These are phyloP conservation scores for Hofmannophila pseudospretella DNA, from an alignment of 2,888 invertebrate species.

Conservation along the genomic window DNA sequence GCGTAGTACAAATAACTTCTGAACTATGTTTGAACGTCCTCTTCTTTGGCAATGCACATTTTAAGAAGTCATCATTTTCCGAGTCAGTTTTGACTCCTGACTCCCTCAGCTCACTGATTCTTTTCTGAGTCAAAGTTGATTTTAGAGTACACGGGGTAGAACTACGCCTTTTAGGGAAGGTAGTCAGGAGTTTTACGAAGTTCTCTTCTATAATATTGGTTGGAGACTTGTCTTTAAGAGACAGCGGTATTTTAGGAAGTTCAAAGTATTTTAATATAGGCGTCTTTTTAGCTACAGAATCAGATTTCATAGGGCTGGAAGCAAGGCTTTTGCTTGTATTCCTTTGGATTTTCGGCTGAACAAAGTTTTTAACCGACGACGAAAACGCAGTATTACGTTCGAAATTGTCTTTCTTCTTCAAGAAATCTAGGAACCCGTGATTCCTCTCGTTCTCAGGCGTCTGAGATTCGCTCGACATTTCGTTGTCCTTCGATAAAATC, in stretches of 20 bases:
- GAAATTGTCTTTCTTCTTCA: slow-evolving; percentile 33
- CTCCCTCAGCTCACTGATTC: slow-evolving; percentile 40
- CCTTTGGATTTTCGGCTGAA: slow-evolving; percentile 16
- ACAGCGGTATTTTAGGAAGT: slow-evolving; percentile 33
- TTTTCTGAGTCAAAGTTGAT: slow-evolving; percentile 27
- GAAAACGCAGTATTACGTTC: slow-evolving; percentile 27
- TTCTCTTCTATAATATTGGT: slow-evolving; percentile 41
- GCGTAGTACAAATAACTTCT: slow-evolving; percentile 47
- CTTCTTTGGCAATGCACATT: slow-evolving; percentile 14
- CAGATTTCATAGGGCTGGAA: slow-evolving; percentile 47
- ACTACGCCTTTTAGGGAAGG: slow-evolving; percentile 49
- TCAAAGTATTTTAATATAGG: slow-evolving; percentile 50
- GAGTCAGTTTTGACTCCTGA: slow-evolving; percentile 56
- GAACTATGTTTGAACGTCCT: slow-evolving; percentile 16
- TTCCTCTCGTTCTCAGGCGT: slow-evolving; percentile 32
- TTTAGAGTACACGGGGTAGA: slow-evolving; percentile 47
- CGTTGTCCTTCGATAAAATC: slow-evolving; percentile 34
- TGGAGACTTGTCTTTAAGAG: slow-evolving; percentile 28
- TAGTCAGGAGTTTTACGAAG: slow-evolving; percentile 36
- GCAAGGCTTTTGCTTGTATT: slow-evolving; percentile 42
- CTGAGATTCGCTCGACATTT: slow-evolving; percentile 33
- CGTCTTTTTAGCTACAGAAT: slow-evolving; percentile 28
- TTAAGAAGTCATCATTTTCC: slow-evolving; percentile 45
- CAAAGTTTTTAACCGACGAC: slow-evolving; percentile 26
- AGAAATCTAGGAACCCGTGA: slow-evolving; percentile 37